Base-by-base conservation (phyloP, 2,888 invertebrate species). In the Deilephila porcellus region DNA sequence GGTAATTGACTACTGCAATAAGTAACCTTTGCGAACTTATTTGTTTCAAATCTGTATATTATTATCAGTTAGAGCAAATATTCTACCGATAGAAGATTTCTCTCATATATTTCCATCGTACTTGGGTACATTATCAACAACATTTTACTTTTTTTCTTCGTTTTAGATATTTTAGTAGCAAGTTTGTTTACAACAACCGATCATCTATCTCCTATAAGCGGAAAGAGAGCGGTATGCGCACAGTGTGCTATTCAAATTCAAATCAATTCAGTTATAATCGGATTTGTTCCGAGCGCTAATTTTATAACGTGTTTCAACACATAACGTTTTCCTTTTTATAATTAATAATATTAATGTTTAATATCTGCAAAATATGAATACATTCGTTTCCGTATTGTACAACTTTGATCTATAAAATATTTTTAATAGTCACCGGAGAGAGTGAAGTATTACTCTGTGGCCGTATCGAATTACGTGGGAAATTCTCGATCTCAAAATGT, bases 181-280 rank as follows among this genome's bases (percentile, higher is more conserved):
- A 52, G 67, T 67, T 14, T 67, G 52, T 25, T 25, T 20, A 14
- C 25, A 11, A 4, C 11, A 20, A 20, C 14, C 45, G 67, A 67
- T 45, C 20, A 45, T 45, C 7, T 34, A 34, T 67, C 25, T 29
- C 17, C 52, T 25, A 52, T 25, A 4, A 67, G 56, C 56, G n/a
- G 56, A 56, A n/a, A 56, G 19, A 52, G 25, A 67, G 64, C 64
- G 45, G 67, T 52, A 67, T n/a, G 63, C 63, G 63, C 34, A 37
- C 11, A 11, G 29, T n/a, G n/a, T 67, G 25, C 67, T 52, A 52
- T 45, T 67, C 67, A 67, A 45, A 25, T 67, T 67, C 64, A 52
- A 52, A 67, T 67, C 67, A 67, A 67, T 67, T 25, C 67, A 25
- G 25, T 20, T 45, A 52, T 67, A 67, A 67, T 67, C 67, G 67